phyloP scores from a whole-genome alignment of 2,113 vertebrate genomes.

The Andinoacara biseriatus region DNA sequence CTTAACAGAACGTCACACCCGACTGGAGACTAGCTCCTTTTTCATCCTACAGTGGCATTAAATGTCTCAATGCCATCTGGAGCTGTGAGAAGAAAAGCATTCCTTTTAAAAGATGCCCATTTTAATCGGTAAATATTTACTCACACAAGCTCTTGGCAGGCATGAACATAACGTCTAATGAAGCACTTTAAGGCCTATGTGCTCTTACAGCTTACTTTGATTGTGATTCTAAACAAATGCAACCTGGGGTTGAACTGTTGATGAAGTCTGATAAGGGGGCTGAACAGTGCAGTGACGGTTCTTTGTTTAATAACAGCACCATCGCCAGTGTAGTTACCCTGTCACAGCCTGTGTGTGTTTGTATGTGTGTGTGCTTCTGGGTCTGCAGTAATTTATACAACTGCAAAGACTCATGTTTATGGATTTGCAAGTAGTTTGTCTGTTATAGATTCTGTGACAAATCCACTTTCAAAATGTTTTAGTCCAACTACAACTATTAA shows the following conservation, averaged over 20 bases:
- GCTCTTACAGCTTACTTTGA: constrained; percentile 53
- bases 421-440: background rate
- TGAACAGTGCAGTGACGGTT: constrained; percentile 14
- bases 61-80: constrained; percentile 76
- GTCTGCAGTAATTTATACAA: background rate
- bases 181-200: constrained; percentile 55
- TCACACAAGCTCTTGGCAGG: constrained; percentile 56
- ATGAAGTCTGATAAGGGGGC: constrained; percentile 52
- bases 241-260: constrained; percentile 57
- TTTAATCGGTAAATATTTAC: constrained; percentile 80
- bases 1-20: constrained; percentile 41
- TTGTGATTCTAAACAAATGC: constrained; percentile 60
- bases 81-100: constrained; percentile 32
- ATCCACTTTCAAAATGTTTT: background rate
- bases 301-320: constrained; percentile 14
- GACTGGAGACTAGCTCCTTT: constrained; percentile 44
- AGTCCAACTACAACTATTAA: background rate
- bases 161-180: constrained; percentile 47
- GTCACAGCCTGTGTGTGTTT: background rate
- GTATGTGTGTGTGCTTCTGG: background rate
- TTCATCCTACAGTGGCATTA: constrained; percentile 64
- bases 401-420: background rate
- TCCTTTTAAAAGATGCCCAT: constrained; percentile 58
- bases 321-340: constrained; percentile 20
- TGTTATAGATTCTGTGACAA: background rate